These are phyloP conservation scores for Rapana venosa DNA, from an alignment of 2,888 invertebrate species.

Conservation along the genomic window DNA sequence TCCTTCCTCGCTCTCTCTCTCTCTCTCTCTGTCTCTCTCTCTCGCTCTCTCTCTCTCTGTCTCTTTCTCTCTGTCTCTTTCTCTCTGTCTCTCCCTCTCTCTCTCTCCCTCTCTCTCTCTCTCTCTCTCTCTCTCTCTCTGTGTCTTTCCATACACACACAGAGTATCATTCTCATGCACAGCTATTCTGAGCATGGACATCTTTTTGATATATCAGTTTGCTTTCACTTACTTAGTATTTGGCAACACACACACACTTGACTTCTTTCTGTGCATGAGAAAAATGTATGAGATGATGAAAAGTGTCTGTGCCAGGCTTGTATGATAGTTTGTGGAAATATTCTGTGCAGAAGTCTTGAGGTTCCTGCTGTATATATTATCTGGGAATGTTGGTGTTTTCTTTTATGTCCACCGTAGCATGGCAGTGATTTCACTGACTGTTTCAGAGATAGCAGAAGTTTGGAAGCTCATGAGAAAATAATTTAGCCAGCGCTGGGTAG, in stretches of 20 bases:
- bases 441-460: no score
- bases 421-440: not conserved
- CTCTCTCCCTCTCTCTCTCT: not conserved
- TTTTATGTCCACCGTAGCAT: not conserved
- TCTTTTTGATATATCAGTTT: not conserved
- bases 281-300: not conserved
- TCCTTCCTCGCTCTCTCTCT: not conserved
- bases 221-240: not conserved
- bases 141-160: no score
- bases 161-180: not conserved
- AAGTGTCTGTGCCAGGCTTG: not conserved
- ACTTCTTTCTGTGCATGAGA: slow-evolving; percentile 18
- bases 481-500: no score
- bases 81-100: no score
- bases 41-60: not conserved
- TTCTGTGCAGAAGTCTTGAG: not conserved
- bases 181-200: not conserved
- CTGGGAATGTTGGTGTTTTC: not conserved
- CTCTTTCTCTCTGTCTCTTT: no score
- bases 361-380: not conserved
- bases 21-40: not conserved
- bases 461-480: no score
- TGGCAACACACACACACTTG: no score
- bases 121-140: not conserved
- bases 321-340: not conserved